phyloP scores from a whole-genome alignment of 2,888 invertebrate genomes.

The Fragum sueziense region DNA sequence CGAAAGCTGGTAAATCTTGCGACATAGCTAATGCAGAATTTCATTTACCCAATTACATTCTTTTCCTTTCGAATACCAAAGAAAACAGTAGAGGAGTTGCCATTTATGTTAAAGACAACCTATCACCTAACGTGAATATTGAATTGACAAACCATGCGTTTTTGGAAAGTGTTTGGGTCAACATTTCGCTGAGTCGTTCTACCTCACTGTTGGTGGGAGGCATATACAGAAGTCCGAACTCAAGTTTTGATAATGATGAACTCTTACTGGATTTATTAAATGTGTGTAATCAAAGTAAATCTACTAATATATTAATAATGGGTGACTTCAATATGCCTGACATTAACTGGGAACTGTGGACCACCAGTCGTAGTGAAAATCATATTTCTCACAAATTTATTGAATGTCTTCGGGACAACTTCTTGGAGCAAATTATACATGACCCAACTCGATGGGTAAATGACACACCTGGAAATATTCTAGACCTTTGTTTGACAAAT shows the following conservation, averaged over 20 bases:
- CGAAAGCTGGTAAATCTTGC: neutral
- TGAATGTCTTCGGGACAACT: too few species aligned
- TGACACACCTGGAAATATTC: too few species aligned
- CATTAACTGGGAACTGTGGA: too few species aligned
- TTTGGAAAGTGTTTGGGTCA: neutral
- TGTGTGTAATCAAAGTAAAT: too few species aligned
- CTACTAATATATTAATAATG: too few species aligned
- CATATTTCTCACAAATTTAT: too few species aligned
- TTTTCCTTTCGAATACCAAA: neutral
- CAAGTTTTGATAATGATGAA: neutral
- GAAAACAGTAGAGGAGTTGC: neutral
- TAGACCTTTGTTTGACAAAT: too few species aligned
- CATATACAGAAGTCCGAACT: neutral
- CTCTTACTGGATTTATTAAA: neutral
- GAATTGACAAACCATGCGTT: neutral
- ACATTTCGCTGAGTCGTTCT: neutral
- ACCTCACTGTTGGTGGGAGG: neutral
- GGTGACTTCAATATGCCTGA: too few species aligned
- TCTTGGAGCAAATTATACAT: too few species aligned
- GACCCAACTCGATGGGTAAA: too few species aligned
- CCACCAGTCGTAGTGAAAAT: too few species aligned
- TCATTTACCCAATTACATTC: neutral
- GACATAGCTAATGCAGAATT: neutral
- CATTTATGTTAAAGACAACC: neutral
- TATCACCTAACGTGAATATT: neutral